Evolutionary conservation across 2,888 invertebrate genomes (phyloP).

Genomic region (Allophyes oxyacanthae): DNA sequence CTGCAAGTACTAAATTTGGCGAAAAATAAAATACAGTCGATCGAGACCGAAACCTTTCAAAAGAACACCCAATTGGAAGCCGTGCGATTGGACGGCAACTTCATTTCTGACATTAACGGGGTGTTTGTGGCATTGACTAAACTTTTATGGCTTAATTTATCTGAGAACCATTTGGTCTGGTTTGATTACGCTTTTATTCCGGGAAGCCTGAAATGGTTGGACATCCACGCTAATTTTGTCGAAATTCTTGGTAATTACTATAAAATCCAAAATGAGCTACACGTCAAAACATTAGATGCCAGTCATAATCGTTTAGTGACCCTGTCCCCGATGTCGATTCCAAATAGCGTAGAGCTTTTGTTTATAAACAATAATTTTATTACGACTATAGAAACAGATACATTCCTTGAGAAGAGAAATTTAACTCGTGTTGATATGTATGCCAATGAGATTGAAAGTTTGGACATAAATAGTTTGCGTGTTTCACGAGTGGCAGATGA

Average conservation of each 20-base stretch:
- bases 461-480: constrained; percentile 94
- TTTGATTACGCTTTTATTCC: constrained; percentile 98
- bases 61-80: constrained; percentile 95
- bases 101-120: constrained; percentile 96
- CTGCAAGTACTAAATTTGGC: constrained; percentile 96
- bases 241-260: constrained; percentile 96
- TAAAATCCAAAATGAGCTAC: constrained; percentile 93
- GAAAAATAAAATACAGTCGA: constrained; percentile 95
- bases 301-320: constrained; percentile 96
- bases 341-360: constrained; percentile 95
- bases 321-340: constrained; percentile 94
- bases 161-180: constrained; percentile 97
- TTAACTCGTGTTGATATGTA: constrained; percentile 96
- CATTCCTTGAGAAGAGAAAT: constrained; percentile 95
- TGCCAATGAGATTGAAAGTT: constrained; percentile 94
- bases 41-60: constrained; percentile 96
- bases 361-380: constrained; percentile 97
- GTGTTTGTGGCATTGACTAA: constrained; percentile 95
- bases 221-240: constrained; percentile 96
- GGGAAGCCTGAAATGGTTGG: constrained; percentile 95
- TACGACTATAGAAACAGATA: constrained; percentile 93
- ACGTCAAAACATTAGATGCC: constrained; percentile 95
- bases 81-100: constrained; percentile 96
- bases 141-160: constrained; percentile 95
- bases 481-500: constrained; percentile 92